Conservation (phyloP, 1,140 invertebrate genomes). For the Teleopsis dalmanni region DNA sequence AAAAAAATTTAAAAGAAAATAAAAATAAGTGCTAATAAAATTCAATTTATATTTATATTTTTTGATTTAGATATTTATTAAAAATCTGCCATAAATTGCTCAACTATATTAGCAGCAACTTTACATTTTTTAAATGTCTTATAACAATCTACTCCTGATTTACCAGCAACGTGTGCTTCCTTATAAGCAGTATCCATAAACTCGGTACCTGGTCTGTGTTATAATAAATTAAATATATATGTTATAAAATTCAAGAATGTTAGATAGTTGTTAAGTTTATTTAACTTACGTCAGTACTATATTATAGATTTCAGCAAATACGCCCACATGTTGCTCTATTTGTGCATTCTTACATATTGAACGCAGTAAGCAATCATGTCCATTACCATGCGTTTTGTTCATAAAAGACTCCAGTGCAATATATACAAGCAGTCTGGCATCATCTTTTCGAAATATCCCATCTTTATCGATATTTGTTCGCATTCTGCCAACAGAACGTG, state of each 20-base stretch:
- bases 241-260: background rate
- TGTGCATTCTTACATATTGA: constrained; percentile 16
- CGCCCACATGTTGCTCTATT: constrained; percentile 8
- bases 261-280: background rate
- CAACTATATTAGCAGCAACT: constrained; percentile 22
- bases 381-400: background rate
- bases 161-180: constrained; percentile 28
- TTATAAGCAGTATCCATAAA: constrained; percentile 27
- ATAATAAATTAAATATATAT: background rate
- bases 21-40: no score
- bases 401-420: constrained; percentile 7
- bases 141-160: constrained; percentile 26
- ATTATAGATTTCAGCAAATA: constrained; percentile 9
- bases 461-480: background rate
- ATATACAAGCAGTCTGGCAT: constrained; percentile 6
- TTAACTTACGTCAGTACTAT: constrained; percentile 11
- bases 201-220: constrained; percentile 29
- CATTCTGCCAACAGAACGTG: constrained; percentile 8
- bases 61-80: no score
- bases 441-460: no score
- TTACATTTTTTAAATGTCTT: constrained; percentile 22
- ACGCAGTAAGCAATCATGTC: constrained; percentile 8
- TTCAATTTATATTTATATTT: no score
- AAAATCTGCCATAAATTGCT: constrained; percentile 12
- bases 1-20: no score